Conservation (phyloP, 2,888 invertebrate genomes). For the Chorisops tibialis region DNA sequence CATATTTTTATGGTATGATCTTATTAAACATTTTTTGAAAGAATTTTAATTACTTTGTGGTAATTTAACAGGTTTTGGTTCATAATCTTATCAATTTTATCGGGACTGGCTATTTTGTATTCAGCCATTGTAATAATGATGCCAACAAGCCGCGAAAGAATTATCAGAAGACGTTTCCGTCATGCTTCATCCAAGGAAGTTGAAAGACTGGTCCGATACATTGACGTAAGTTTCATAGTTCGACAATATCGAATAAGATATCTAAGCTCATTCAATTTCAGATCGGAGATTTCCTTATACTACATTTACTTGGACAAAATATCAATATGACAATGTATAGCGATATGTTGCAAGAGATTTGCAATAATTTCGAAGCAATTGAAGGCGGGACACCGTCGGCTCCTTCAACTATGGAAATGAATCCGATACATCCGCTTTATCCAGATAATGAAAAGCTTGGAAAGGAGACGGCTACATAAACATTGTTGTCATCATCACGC, state of each 20-base stretch:
- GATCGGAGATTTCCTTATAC: slow-evolving; percentile 82
- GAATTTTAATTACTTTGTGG: background rate
- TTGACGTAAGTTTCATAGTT: slow-evolving; percentile 61
- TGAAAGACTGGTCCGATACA: slow-evolving; percentile 70
- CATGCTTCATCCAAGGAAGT: slow-evolving; percentile 73
- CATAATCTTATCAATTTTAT: slow-evolving; percentile 70
- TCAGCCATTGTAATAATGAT: slow-evolving; percentile 74
- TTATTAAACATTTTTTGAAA: background rate
- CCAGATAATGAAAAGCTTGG: slow-evolving; percentile 74
- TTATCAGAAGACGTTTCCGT: slow-evolving; percentile 75
- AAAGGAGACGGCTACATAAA: slow-evolving; percentile 81
- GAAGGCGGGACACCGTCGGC: slow-evolving; percentile 80
- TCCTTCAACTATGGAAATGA: slow-evolving; percentile 82
- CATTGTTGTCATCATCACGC: slow-evolving; percentile 3
- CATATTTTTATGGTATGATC: slow-evolving; percentile 78
- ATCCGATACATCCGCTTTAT: slow-evolving; percentile 63
- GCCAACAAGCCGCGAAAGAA: slow-evolving; percentile 77
- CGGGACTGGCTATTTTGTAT: slow-evolving; percentile 77
- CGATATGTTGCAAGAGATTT: slow-evolving; percentile 75
- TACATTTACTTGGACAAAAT: slow-evolving; percentile 82
- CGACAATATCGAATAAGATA: background rate
- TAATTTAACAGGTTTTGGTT: slow-evolving; percentile 68
- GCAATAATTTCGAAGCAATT: slow-evolving; percentile 54
- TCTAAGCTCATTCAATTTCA: slow-evolving; percentile 46
- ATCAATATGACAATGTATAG: slow-evolving; percentile 77